Conservation (phyloP, 2,113 vertebrate species). For the Oryctolagus cuniculus region DNA sequence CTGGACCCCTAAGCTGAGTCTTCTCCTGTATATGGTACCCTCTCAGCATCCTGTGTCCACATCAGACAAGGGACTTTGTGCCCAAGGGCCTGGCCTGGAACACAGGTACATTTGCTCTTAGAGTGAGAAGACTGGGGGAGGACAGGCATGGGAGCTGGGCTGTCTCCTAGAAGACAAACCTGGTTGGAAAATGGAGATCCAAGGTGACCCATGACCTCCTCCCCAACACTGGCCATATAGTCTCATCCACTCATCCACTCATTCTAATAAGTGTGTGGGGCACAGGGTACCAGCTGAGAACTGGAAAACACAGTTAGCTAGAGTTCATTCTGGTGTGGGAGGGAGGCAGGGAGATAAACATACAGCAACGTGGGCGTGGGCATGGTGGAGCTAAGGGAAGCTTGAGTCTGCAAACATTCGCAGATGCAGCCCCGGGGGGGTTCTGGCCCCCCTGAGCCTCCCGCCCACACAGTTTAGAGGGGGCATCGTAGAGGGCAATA, state of each 20-base stretch:
- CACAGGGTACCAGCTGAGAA: not conserved
- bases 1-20: not conserved
- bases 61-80: constrained; percentile 73
- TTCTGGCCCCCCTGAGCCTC: not conserved
- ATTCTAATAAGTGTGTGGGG: not conserved
- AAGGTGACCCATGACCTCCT: no score
- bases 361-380: not conserved
- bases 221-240: not conserved
- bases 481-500: fast-evolving
- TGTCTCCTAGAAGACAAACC: not conserved
- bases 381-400: not conserved
- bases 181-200: not conserved
- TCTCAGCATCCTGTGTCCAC: constrained; percentile 71
- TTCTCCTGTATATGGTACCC: constrained; percentile 38
- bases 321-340: not conserved
- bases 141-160: not conserved
- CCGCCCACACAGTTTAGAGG: not conserved
- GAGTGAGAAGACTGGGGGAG: fast-evolving
- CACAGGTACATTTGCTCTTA: constrained; percentile 73
- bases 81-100: constrained; percentile 67
- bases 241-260: not conserved
- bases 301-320: constrained; percentile 1
- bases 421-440: not conserved
- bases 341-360: not conserved
- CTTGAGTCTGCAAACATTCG: not conserved